Percentiles rank a stretch among this genome's conserved stretches.
These are phyloP conservation scores for Kuschelorhynchus macadamiae DNA, from an alignment of 2,888 invertebrate genomes.

Conservation along the genomic window DNA sequence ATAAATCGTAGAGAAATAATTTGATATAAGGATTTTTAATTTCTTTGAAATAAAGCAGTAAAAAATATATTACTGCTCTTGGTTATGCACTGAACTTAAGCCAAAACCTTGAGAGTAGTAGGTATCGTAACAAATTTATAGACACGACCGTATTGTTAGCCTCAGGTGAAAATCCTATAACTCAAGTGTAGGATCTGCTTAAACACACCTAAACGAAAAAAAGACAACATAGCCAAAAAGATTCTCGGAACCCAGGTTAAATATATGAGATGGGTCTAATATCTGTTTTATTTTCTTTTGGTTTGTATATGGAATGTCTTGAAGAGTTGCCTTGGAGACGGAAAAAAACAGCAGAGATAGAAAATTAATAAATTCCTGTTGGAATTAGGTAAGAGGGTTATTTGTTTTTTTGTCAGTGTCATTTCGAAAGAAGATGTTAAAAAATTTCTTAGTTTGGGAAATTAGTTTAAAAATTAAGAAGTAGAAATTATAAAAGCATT, in stretches of 20 bases:
- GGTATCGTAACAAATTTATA: constrained; percentile 22
- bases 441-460: no score
- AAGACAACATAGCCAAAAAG: constrained; percentile 46
- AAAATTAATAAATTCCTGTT: constrained; percentile 34
- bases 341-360: constrained; percentile 23
- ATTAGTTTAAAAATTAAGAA: no score
- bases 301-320: constrained; percentile 41
- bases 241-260: constrained; percentile 47
- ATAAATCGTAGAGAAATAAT: no score
- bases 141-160: constrained; percentile 34
- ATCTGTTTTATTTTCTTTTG: constrained; percentile 46
- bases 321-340: constrained; percentile 25
- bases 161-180: constrained; percentile 42
- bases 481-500: no score
- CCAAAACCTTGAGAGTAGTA: background rate
- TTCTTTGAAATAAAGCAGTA: no score
- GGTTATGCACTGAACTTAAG: no score
- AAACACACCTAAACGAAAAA: constrained; percentile 44
- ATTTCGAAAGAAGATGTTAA: background rate
- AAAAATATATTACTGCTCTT: no score
- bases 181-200: constrained; percentile 40
- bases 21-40: no score
- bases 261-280: constrained; percentile 49
- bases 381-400: constrained; percentile 7
- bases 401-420: background rate